Evolutionary conservation across 2,797 vertebrate genomes (phyloP), one percentile per base, ranked within the genome.

Genomic region (Gymnocypris eckloni): DNA sequence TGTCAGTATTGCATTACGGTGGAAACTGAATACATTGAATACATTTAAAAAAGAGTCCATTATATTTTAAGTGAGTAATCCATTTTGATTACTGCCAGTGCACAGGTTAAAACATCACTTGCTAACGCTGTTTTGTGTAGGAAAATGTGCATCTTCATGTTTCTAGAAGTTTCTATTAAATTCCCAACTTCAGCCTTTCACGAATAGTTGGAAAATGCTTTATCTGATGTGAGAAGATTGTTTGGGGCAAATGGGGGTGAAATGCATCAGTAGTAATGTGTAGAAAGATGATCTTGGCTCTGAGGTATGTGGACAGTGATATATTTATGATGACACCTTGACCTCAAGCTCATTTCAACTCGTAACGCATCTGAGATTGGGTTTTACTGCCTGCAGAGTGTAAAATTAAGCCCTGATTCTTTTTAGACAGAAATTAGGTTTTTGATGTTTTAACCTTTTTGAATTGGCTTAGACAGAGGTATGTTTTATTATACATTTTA

Each of bases 331-430:
- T 85, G 78, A 87, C 86, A 73, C 90, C 85, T 81, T 91, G 92
- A 94, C 92, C 91, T 82, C 84, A 16, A 41, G 48, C 86, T 92
- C 87, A 85, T 92, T 87, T 80, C 87, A 88, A 86, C 83, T 66
- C 89, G 89, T 91, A 87, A 86, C 91, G 86, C 86, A 87, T 90
- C 87, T 82, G 66, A 91, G 87, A 90, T 86, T 79, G 90, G 86
- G 86, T 92, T 94, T 94, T 92, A 94, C 90, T 90, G 86, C 87
- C 84, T 90, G 90, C 92, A 91, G 90, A 91, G 90, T 86, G 91
- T 87, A 75, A 78, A 86, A 85, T 87, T 82, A 77, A 84, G 84
- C 79, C 50, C 6, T 12, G n/a, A 9, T 28, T 79, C 13, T 77
- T 77, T 79, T 43, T 5, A 79, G 39, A 43, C 10, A 54, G 54